These are phyloP conservation scores for Megalopta genalis DNA, from an alignment of 1,140 invertebrate genomes.

Conservation along the genomic window DNA sequence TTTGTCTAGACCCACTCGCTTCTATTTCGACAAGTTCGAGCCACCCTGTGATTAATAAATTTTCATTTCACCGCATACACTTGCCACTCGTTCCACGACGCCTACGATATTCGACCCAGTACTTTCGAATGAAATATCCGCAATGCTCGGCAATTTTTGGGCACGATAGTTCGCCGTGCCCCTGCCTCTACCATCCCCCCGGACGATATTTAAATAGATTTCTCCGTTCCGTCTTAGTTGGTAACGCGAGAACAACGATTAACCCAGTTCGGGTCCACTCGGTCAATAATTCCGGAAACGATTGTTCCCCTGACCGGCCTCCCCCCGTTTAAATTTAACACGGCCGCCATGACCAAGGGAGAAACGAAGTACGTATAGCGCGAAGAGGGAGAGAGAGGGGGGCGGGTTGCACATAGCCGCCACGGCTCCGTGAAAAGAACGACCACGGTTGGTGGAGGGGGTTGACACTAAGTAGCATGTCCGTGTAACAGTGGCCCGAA, in stretches of 20 bases:
- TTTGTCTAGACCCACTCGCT: no score
- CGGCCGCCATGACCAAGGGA: conserved; percentile 53
- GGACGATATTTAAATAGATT: neutral
- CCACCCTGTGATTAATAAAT: no score
- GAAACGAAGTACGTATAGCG: conserved; percentile 23
- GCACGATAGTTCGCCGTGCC: no score
- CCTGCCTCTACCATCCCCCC: no score
- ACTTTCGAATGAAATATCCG: no score
- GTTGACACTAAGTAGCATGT: conserved; percentile 61
- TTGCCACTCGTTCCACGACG: no score
- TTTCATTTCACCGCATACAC: no score
- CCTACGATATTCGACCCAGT: no score
- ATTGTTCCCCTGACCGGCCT: conserved; percentile 40
- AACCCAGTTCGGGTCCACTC: conserved; percentile 10
- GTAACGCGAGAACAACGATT: no score
- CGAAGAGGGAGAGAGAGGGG: neutral
- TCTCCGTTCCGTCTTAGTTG: neutral
- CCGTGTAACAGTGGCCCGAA: conserved; percentile 59
- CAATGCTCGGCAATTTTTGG: no score
- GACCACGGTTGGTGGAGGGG: conserved; percentile 16
- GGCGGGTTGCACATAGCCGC: conserved; percentile 27
- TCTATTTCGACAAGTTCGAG: no score
- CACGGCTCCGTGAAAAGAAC: conserved; percentile 49
- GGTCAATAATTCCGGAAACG: conserved; percentile 46
- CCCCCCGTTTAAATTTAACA: conserved; percentile 65